Evolutionary conservation across 2,113 vertebrate genomes (phyloP).

Genomic region (Benitochromis conjunctus): DNA sequence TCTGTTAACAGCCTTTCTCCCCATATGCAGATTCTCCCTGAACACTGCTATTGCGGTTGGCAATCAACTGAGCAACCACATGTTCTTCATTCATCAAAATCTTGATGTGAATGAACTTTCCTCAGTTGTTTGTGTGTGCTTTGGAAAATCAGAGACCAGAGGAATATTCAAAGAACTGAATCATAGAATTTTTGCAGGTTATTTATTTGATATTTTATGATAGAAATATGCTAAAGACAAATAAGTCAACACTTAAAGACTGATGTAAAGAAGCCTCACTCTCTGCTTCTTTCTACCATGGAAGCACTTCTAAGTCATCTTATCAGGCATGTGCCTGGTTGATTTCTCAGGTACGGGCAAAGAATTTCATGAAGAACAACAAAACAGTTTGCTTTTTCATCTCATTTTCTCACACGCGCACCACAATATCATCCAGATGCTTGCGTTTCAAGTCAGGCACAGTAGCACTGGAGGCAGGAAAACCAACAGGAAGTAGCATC

Average conservation of each 20-base stretch:
- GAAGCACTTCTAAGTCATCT: not conserved
- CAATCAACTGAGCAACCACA: not conserved
- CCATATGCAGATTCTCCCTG: not conserved
- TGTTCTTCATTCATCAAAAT: not conserved
- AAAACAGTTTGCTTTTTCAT: not conserved
- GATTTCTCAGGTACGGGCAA: not conserved
- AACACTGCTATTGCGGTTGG: not conserved
- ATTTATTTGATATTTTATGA: not conserved
- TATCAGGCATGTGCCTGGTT: not conserved
- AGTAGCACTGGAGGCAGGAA: conserved; percentile 80
- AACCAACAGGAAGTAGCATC: conserved; percentile 90
- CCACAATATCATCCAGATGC: conserved; percentile 81
- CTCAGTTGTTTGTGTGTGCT: not conserved
- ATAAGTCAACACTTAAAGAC: not conserved
- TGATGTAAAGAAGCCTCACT: not conserved
- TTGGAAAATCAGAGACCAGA: not conserved
- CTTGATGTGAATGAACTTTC: not conserved
- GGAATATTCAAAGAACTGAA: not conserved
- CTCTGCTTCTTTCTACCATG: not conserved
- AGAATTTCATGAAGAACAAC: not conserved
- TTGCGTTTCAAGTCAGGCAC: conserved; percentile 86
- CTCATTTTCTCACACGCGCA: conserved; percentile 70
- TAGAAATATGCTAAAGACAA: not conserved
- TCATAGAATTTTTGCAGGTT: not conserved
- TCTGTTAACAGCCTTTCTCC: not conserved